phyloP scores from a whole-genome alignment of 2,888 invertebrate species.

The Saturnia japonica region DNA sequence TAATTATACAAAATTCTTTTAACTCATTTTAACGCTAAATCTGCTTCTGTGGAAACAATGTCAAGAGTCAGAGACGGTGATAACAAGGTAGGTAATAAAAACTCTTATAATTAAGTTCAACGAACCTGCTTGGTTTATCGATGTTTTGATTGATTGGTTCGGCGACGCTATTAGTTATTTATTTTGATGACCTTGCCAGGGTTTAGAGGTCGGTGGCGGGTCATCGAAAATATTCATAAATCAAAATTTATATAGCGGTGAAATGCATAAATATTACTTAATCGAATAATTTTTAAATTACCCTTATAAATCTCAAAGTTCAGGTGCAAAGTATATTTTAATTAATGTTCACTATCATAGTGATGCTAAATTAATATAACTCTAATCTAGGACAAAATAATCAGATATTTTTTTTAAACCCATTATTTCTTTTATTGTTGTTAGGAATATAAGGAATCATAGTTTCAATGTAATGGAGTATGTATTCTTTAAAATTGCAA shows the following conservation, averaged over 20 bases:
- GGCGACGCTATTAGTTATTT: conserved; percentile 41
- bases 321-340: too few relatives aligned
- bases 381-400: too few relatives aligned
- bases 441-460: too few relatives aligned
- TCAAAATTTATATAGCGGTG: background rate
- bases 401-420: too few relatives aligned
- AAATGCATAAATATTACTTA: background rate
- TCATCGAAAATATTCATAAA: conserved; percentile 9
- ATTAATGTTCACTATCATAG: too few relatives aligned
- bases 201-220: conserved; percentile 55
- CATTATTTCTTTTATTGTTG: too few relatives aligned
- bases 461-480: background rate
- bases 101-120: conserved; percentile 39
- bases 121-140: conserved; percentile 14
- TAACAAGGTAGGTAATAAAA: conserved; percentile 65
- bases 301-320: too few relatives aligned
- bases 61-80: conserved; percentile 58
- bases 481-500: background rate
- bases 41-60: conserved; percentile 54
- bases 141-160: conserved; percentile 29
- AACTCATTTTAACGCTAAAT: conserved; percentile 25
- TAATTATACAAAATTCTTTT: conserved; percentile 24
- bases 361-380: too few relatives aligned
- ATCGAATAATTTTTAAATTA: too few relatives aligned
- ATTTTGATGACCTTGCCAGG: conserved; percentile 59